phyloP scores from a whole-genome alignment of 2,888 invertebrate genomes.

The Caenorhabditis sp. region DNA sequence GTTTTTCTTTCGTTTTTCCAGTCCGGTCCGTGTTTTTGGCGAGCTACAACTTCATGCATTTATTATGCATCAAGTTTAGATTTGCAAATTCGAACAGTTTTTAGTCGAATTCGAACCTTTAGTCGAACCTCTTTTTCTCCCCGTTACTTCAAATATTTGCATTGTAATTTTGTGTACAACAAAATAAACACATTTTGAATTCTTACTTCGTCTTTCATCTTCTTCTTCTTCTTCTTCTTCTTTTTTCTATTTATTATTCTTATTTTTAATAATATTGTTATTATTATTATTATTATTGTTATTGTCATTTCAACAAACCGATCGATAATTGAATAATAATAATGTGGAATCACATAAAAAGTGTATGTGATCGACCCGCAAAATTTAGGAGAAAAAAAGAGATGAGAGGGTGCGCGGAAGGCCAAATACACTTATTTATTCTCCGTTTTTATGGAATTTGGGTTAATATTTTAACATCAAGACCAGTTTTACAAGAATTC shows the following conservation, averaged over 20 bases:
- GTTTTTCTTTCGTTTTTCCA: too few relatives aligned
- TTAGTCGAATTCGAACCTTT: too few relatives aligned
- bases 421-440: neutral
- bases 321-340: constrained; percentile 1
- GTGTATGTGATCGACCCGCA: neutral
- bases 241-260: neutral
- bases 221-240: neutral
- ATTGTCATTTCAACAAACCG: too few relatives aligned
- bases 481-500: too few relatives aligned
- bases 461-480: neutral
- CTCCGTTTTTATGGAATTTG: neutral
- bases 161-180: neutral
- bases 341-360: neutral
- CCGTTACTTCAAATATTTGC: neutral
- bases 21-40: too few relatives aligned
- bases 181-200: neutral
- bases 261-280: too few relatives aligned
- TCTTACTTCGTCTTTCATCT: too few relatives aligned
- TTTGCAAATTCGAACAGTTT: too few relatives aligned
- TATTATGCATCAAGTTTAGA: too few relatives aligned
- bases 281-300: too few relatives aligned
- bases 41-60: too few relatives aligned
- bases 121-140: too few relatives aligned
- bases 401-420: neutral
- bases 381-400: neutral